These are phyloP conservation scores for Macrosiphum euphorbiae DNA, from an alignment of 2,888 invertebrate genomes.

Conservation along the genomic window DNA sequence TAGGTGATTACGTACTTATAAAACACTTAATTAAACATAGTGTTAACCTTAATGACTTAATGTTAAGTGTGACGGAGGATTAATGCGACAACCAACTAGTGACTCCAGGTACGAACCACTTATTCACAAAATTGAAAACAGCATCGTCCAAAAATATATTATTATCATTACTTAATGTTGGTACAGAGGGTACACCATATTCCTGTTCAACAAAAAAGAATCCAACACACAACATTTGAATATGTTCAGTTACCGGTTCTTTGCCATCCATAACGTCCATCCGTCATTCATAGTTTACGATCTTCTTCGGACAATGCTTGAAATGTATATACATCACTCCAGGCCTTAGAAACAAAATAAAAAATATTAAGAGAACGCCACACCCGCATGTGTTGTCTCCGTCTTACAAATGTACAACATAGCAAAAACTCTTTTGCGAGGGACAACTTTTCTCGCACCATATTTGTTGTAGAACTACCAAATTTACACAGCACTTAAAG, in stretches of 20 bases:
- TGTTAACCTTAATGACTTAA: constrained; percentile 63
- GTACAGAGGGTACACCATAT: constrained; percentile 73
- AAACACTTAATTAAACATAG: constrained; percentile 32
- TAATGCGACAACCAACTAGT: constrained; percentile 60
- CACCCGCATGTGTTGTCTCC: no score
- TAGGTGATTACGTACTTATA: no score
- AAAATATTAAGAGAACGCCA: no score
- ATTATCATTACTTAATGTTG: constrained; percentile 75
- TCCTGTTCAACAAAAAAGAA: constrained; percentile 71
- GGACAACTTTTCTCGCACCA: no score
- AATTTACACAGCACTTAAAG: no score
- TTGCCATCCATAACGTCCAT: constrained; percentile 95
- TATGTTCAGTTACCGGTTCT: constrained; percentile 79
- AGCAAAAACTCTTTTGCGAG: no score
- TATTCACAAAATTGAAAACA: constrained; percentile 90
- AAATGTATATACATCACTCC: constrained; percentile 83
- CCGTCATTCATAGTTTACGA: constrained; percentile 88
- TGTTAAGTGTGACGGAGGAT: constrained; percentile 59
- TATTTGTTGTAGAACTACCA: no score
- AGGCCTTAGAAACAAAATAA: constrained; percentile 73
- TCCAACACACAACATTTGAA: constrained; percentile 37
- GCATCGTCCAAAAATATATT: constrained; percentile 86
- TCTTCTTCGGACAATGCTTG: constrained; percentile 94
- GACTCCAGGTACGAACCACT: constrained; percentile 57
- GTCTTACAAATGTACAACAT: no score